Base-by-base conservation (phyloP, 2,888 invertebrate species). In the Rhagonycha fulva region DNA sequence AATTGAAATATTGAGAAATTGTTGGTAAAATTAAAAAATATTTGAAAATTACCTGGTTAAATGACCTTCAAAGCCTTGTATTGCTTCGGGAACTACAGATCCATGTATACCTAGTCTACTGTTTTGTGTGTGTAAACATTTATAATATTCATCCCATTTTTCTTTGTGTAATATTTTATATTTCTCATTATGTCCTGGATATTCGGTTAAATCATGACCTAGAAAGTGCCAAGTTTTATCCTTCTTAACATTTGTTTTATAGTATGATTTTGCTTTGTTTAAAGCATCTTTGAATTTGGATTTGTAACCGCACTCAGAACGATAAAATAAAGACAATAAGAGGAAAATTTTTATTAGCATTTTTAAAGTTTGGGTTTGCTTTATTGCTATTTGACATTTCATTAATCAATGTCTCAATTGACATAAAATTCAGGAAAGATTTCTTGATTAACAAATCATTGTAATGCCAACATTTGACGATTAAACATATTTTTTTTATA, bases 91-190 rank as follows among this genome's bases (percentile, higher is more conserved):
- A 81, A 81, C 87, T 23, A 82, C 84, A 62, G 82, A 86, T 75
- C 84, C 86, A 71, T 87, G 84, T 0, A 82, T 32, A 9, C 88
- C 88, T 68, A 89, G 78, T 67, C 81, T 83, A 2, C 82, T 81
- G 62, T 87, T 83, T 82, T 87, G 86, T 12, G 83, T 82, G 14
- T 84, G 82, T 28, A 90, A 84, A 82, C 92, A 92, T 4, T 86
- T 78, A 82, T 92, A 91, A 84, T 92, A 91, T 11, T 88, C 84
- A 0, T 88, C 81, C 92, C 92, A 92, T 70, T 87, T 86, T 66
- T 86, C 83, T 74, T 82, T 82, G 72, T 89, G 86, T 63, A 87
- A 84, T 68, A 87, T 81, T 71, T 85, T 79, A 71, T 87, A 85
- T 73, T 87, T 84, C 60, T 84, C 79, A 78, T 90, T 88, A 7